Evolutionary conservation across 1,140 invertebrate species (phyloP).

Genomic region (Oryzaephilus surinamensis): DNA sequence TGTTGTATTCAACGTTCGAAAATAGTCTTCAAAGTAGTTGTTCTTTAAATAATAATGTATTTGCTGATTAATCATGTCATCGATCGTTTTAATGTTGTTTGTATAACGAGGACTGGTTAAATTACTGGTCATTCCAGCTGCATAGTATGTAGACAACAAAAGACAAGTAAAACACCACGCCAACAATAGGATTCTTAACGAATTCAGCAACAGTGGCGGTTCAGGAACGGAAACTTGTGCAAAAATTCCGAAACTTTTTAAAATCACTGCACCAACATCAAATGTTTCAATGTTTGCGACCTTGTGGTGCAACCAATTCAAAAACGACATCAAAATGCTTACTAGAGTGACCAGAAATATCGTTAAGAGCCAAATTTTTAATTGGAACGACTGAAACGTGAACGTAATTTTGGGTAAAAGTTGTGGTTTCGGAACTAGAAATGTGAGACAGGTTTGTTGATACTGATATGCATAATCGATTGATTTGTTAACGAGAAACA

Average conservation of each 20-base stretch:
- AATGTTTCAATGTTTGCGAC: no score
- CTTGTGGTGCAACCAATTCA: background rate
- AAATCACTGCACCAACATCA: no score
- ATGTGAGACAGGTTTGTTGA: slow-evolving; percentile 10
- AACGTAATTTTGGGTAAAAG: slow-evolving; percentile 9
- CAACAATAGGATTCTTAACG: no score
- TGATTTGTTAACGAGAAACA: background rate
- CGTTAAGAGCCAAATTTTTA: slow-evolving; percentile 5
- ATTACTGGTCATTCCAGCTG: slow-evolving; percentile 7
- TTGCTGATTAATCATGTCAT: slow-evolving; percentile 10
- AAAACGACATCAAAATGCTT: background rate
- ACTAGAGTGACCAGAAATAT: no score
- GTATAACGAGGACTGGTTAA: slow-evolving; percentile 5
- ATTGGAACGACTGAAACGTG: slow-evolving; percentile 10
- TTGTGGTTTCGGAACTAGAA: slow-evolving; percentile 14
- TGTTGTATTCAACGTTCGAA: background rate
- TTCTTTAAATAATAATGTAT: no score
- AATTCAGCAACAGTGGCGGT: no score
- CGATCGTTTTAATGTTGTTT: slow-evolving; percentile 3
- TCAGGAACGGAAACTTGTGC: no score
- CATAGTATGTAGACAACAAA: slow-evolving; percentile 7
- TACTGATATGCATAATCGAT: slow-evolving; percentile 8
- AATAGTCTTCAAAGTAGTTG: slow-evolving; percentile 4
- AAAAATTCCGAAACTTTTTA: no score
- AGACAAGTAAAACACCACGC: no score